phyloP scores from a whole-genome alignment of 2,888 invertebrate species.

The Ennomos erosarius region DNA sequence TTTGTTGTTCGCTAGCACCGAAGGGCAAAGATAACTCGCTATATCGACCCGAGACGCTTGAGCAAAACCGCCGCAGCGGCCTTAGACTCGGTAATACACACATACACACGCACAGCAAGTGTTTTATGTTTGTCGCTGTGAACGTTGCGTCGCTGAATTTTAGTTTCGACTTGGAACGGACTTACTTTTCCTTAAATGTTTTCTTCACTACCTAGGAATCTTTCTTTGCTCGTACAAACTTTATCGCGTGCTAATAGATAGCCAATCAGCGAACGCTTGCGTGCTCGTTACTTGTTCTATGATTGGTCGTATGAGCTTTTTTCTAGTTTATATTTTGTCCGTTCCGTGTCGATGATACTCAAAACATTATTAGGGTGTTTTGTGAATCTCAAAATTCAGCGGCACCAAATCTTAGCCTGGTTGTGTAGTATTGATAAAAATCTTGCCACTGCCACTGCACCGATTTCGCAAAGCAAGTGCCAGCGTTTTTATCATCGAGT shows the following conservation, averaged over 20 bases:
- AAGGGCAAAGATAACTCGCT: constrained; percentile 80
- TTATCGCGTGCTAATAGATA: too few species aligned
- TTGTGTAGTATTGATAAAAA: constrained; percentile 14
- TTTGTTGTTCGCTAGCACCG: constrained; percentile 72
- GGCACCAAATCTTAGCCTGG: constrained; percentile 13
- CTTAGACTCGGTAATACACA: constrained; percentile 75
- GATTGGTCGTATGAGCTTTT: too few species aligned
- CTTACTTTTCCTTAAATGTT: too few species aligned
- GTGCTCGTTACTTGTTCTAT: too few species aligned
- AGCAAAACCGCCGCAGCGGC: constrained; percentile 75
- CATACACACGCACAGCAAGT: constrained; percentile 60
- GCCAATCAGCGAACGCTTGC: too few species aligned
- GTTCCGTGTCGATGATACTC: constrained; percentile 24
- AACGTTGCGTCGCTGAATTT: constrained; percentile 37
- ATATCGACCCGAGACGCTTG: constrained; percentile 80
- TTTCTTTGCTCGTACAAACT: too few species aligned
- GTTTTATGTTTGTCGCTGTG: constrained; percentile 60
- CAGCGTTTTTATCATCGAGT: constrained; percentile 28
- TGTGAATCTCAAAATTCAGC: constrained; percentile 18
- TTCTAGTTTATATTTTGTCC: constrained; percentile 1
- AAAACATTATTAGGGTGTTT: neutral
- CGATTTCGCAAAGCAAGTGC: constrained; percentile 11
- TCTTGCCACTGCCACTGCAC: neutral
- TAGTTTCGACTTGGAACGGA: constrained; percentile 24
- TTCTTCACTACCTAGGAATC: too few species aligned